Evolutionary conservation across 2,797 vertebrate genomes (phyloP).

Genomic region (Anomalospiza imberbis): DNA sequence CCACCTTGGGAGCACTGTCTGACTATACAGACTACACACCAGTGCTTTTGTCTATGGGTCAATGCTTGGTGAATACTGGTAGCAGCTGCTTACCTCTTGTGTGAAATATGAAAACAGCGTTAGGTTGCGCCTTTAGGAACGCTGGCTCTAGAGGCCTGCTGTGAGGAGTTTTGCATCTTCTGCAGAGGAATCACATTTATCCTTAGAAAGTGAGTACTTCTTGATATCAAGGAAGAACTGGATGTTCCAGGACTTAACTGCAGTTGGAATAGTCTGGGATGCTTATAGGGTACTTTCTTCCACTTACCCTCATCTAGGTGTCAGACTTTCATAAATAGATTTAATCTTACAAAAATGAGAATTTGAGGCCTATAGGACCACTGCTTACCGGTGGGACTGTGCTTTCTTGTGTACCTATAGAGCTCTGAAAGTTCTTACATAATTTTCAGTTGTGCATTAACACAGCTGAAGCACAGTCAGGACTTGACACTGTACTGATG

Average conservation of each 20-base stretch:
- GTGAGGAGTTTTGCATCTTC: not conserved
- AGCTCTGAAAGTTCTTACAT: not conserved
- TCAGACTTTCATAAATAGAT: not conserved
- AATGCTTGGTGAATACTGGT: not conserved
- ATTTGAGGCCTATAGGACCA: not conserved
- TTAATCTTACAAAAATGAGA: not conserved
- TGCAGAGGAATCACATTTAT: rapidly evolving
- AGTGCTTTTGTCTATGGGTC: not conserved
- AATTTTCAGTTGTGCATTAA: not conserved
- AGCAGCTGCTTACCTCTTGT: not conserved
- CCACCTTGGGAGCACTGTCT: not conserved
- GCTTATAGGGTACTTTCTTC: not conserved
- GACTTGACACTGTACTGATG: not conserved
- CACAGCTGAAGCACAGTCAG: not conserved
- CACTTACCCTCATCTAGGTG: not conserved
- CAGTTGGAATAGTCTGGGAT: not conserved
- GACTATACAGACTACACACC: rapidly evolving
- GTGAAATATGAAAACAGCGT: not conserved
- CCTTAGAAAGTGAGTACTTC: not conserved
- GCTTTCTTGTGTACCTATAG: not conserved
- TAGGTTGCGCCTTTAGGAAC: not conserved
- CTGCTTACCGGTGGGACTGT: not conserved
- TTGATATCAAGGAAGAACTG: not conserved
- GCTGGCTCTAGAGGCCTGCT: not conserved
- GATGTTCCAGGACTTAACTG: not conserved